Evolutionary conservation across 2,888 invertebrate genomes (phyloP).

Genomic region (Sinotaia quadrata): DNA sequence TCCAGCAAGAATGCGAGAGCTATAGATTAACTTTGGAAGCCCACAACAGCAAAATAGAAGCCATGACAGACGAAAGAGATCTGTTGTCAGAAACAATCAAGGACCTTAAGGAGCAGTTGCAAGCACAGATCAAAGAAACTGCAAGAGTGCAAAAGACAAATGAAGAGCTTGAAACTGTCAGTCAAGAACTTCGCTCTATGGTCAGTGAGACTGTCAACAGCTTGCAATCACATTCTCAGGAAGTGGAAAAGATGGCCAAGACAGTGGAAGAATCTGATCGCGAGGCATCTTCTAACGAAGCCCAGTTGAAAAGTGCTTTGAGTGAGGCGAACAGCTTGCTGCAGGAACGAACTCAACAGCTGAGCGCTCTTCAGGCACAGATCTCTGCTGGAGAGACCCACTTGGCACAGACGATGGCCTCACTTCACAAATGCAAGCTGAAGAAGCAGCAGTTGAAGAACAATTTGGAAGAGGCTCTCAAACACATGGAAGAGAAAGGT

Average conservation of each 20-base stretch:
- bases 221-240: constrained; percentile 38
- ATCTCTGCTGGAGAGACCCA: not conserved
- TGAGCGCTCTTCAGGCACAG: constrained; percentile 3
- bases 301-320: constrained; percentile 13
- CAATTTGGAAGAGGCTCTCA: constrained; percentile 26
- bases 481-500: constrained; percentile 34
- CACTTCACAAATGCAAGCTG: not conserved
- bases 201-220: constrained; percentile 45
- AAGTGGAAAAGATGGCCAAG: constrained; percentile 8
- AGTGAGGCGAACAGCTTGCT: constrained; percentile 18
- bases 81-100: constrained; percentile 78
- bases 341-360: constrained; percentile 1
- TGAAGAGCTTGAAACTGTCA: constrained; percentile 64
- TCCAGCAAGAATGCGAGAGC: not conserved
- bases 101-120: constrained; percentile 67
- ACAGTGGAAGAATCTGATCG: not conserved
- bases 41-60: constrained; percentile 29
- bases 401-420: not conserved
- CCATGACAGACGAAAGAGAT: constrained; percentile 25
- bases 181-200: constrained; percentile 45
- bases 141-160: constrained; percentile 76
- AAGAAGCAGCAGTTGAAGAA: constrained; percentile 17
- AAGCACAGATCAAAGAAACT: constrained; percentile 28
- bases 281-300: constrained; percentile 3
- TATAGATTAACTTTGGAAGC: constrained; percentile 11